Evolutionary conservation across 1,140 invertebrate species (phyloP).

Genomic region (Adoxophyes honmai): DNA sequence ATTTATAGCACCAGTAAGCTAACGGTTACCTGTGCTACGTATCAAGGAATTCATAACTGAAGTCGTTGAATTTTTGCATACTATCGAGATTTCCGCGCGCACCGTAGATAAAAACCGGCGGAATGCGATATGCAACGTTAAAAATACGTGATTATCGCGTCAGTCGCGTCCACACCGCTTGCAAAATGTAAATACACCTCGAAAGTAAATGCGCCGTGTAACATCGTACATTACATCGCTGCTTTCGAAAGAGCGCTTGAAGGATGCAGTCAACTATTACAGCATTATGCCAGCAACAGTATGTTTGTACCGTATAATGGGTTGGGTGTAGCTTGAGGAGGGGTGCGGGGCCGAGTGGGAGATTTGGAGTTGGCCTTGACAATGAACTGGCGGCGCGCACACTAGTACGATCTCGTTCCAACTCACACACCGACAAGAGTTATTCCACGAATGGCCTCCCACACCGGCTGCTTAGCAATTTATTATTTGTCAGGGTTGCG

Average conservation of each 20-base stretch:
- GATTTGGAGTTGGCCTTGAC: constrained; percentile 75
- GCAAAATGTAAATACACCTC: constrained; percentile 3
- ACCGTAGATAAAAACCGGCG: constrained; percentile 23
- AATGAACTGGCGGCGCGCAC: constrained; percentile 71
- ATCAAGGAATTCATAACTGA: too few species aligned
- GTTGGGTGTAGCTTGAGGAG: constrained; percentile 36
- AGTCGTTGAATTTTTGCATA: too few species aligned
- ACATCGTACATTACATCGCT: neutral
- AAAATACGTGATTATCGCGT: constrained; percentile 46
- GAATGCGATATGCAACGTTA: constrained; percentile 42
- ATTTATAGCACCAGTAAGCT: too few species aligned
- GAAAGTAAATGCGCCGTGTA: neutral
- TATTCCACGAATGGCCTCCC: constrained; percentile 68
- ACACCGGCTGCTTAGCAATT: constrained; percentile 31
- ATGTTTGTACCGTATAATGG: constrained; percentile 60
- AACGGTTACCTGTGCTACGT: too few species aligned
- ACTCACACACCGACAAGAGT: constrained; percentile 44
- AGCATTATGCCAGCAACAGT: constrained; percentile 16
- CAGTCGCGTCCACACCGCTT: constrained; percentile 18
- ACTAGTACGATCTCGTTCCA: constrained; percentile 35
- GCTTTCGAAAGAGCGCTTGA: neutral
- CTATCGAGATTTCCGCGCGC: too few species aligned
- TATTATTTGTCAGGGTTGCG: constrained; percentile 52
- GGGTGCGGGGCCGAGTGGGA: constrained; percentile 55
- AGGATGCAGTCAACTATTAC: neutral